Evolutionary conservation across 2,113 vertebrate genomes (phyloP), one percentile per base, ranked within the genome.

Genomic region (Thamnaconus septentrionalis): DNA sequence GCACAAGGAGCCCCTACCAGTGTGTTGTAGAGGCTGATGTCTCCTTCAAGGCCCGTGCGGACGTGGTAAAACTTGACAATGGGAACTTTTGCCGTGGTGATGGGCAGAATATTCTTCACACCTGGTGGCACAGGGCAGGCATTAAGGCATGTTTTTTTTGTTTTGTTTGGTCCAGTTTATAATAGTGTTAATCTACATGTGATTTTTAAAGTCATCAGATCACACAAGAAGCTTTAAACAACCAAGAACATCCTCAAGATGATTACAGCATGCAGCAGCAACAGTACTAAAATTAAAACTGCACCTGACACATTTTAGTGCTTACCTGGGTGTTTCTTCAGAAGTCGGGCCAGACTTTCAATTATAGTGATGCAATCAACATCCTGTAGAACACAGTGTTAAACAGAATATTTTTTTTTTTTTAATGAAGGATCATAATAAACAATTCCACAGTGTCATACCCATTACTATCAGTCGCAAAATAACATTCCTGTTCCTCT

Each of bases 11-110:
- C 6, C n/a, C 48, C 5, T 72, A 97, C 96, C 94, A 98, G 87
- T 59, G 94, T 97, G 82, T 98, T 98, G 89, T 97, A 98, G 64
- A 98, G 92, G 87, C 96, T 98, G 79, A 98, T 97, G 85, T 98
- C 96, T 82, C 95, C 95, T 87, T 98, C 96, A 64, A 97, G 90
- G 77, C 96, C 93, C 52, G 96, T 96, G 87, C 90, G 93, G 71
- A 91, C 79, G 76, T 98, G 96, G 85, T 92, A 94, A 80, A 98
- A 97, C 85, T 98, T 98, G 65, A 97, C 94, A 57, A 98, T 97
- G 41, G 96, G 96, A 42, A 98, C 96, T 91, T 98, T 97, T 56
- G 96, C 96, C 67, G 96, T 97, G 41, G 95, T 98, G 88, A 98
- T 97, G 48, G 96, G 94, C 49, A 98, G 91, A 80, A 98, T 94